Conservation (phyloP, 2,113 vertebrate species). For the Hippocampus abdominalis region DNA sequence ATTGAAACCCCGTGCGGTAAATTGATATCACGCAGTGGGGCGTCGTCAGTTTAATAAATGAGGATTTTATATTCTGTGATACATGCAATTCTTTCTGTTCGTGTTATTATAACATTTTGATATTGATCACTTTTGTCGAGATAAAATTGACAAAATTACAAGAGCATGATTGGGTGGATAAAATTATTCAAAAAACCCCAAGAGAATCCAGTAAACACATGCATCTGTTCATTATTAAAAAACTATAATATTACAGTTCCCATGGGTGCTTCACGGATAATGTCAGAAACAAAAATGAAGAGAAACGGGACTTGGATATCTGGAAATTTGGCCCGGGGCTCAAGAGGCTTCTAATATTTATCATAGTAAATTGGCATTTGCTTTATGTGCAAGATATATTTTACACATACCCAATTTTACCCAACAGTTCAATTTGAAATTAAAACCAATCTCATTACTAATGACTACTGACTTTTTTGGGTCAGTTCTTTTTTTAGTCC, state of each 20-base stretch:
- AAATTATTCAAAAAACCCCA: neutral
- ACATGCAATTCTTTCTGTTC: neutral
- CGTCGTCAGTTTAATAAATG: constrained; percentile 6
- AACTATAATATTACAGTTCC: neutral
- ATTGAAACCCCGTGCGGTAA: constrained; percentile 31
- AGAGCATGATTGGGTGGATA: neutral
- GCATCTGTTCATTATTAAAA: neutral
- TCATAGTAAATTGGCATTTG: neutral
- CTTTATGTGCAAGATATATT: neutral
- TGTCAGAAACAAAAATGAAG: neutral
- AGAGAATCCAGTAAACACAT: neutral
- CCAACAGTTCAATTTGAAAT: neutral
- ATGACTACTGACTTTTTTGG: neutral
- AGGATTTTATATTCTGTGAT: neutral
- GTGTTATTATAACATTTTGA: neutral
- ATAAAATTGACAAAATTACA: neutral
- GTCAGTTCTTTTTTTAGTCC: neutral
- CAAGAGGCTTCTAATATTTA: neutral
- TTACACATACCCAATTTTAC: neutral
- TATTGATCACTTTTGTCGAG: neutral
- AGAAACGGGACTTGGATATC: neutral
- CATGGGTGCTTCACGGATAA: neutral
- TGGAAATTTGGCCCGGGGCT: neutral
- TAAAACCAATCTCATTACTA: neutral
- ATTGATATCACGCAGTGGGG: constrained; percentile 19